phyloP scores from a whole-genome alignment of 2,888 invertebrate species.

The Luffia ferchaultella region DNA sequence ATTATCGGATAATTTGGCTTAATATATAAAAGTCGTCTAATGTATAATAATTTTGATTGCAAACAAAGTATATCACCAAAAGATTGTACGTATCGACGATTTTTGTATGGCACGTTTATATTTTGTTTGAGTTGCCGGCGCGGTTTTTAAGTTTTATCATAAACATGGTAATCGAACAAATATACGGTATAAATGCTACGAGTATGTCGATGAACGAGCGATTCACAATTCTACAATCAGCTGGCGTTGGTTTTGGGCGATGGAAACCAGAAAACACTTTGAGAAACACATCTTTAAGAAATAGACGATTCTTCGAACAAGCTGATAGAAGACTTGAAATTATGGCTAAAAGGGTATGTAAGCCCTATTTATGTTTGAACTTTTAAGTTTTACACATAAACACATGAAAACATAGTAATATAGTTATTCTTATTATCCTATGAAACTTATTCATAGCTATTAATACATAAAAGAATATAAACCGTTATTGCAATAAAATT shows the following conservation, averaged over 20 bases:
- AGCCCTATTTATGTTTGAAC: no score
- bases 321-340: conserved; percentile 34
- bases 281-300: conserved; percentile 16
- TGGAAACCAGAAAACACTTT: neutral
- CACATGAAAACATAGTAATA: no score
- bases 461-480: no score
- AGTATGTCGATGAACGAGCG: neutral
- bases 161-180: conserved; percentile 42
- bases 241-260: neutral
- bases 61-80: no score
- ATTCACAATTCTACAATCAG: neutral
- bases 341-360: conserved; percentile 32
- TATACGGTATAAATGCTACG: conserved; percentile 55
- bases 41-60: no score
- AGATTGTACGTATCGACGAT: no score
- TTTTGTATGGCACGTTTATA: neutral
- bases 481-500: no score
- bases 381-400: no score
- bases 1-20: no score
- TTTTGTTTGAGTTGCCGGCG: neutral
- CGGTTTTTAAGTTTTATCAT: neutral
- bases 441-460: no score
- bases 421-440: no score
- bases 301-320: conserved; percentile 27
- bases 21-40: no score